Evolutionary conservation across 2,113 vertebrate species (phyloP), one percentile per base, ranked within the genome.

Genomic region (Lophochroa leadbeateri): DNA sequence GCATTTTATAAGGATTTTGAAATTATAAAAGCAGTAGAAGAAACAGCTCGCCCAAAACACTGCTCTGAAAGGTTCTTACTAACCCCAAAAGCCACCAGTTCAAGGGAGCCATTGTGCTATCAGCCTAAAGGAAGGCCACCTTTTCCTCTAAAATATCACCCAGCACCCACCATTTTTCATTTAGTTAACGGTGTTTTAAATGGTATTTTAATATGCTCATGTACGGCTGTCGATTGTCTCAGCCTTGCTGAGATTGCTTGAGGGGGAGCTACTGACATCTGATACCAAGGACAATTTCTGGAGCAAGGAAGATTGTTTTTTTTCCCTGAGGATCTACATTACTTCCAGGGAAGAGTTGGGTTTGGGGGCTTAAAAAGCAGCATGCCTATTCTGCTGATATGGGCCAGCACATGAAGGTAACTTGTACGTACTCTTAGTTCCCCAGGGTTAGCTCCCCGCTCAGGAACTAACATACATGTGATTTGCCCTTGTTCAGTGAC

Each of bases 211-310:
- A 96, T 5, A 41, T 84, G 70, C 65, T 92, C 91, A 17, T 39
- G 61, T 78, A 27, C 1, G 70, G 70, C 81, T 76, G 83, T 89
- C 4, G 5, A 82, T 58, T 87, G 65, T 76, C 92, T 92, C 91
- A 82, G 92, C 92, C 91, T 87, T 74, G 84, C 88, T 94, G 86
- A 77, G 78, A 94, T 72, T 77, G 95, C 94, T 93, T 82, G 57
- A 89, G 96, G 95, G 92, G 46, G 70, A 96, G 86, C 82, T 67
- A 21, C 90, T 81, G 94, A 95, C 88, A 94, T 95, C 90, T 91
- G 95, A 95, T 91, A 96, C 52, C 86, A 96, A 94, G 96, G 92
- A 96, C 95, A 94, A 93, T 94, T 96, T 96, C 96, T 97, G 91
- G 96, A 97, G 92, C 95, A 96, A 96, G 81, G 86, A 96, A 94